Conservation (phyloP, 1,140 invertebrate genomes). For the Brachionus rubens region DNA sequence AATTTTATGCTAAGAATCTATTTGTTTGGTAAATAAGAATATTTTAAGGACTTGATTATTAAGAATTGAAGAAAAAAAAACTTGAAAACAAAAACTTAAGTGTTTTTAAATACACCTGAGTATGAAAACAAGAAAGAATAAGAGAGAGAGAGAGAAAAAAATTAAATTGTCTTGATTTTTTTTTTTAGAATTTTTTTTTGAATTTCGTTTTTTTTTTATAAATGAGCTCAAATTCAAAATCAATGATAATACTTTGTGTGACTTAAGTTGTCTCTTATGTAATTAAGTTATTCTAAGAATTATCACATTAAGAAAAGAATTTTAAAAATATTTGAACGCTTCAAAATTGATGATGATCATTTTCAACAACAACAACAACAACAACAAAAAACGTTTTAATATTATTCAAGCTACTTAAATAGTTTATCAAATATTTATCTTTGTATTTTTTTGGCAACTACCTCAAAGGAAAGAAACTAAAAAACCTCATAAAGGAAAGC, state of each 20-base stretch:
- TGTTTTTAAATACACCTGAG: slow-evolving; percentile 5
- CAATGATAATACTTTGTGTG: slow-evolving; percentile 14
- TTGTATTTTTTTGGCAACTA: neutral
- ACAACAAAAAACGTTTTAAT: too few species aligned
- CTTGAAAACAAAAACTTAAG: slow-evolving; percentile 7
- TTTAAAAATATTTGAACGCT: slow-evolving; percentile 23
- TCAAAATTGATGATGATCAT: slow-evolving; percentile 23
- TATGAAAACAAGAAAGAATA: neutral
- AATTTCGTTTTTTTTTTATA: too few species aligned
- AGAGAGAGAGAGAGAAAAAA: neutral
- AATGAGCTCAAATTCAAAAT: neutral
- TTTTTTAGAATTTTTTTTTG: too few species aligned
- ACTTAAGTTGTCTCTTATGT: neutral
- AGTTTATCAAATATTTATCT: slow-evolving; percentile 43
- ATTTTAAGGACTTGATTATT: slow-evolving; percentile 31
- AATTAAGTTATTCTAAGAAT: slow-evolving; percentile 25
- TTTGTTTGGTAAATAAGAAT: slow-evolving; percentile 35
- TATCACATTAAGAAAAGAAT: slow-evolving; percentile 22
- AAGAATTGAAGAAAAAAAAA: too few species aligned
- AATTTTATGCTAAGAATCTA: neutral
- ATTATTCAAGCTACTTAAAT: slow-evolving; percentile 40
- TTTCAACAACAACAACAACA: neutral
- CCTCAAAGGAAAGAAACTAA: slow-evolving; percentile 4
- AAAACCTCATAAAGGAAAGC: neutral
- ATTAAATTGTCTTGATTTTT: too few species aligned